Conservation (phyloP, 2,888 invertebrate genomes). For the Fissipunctia ypsillon region DNA sequence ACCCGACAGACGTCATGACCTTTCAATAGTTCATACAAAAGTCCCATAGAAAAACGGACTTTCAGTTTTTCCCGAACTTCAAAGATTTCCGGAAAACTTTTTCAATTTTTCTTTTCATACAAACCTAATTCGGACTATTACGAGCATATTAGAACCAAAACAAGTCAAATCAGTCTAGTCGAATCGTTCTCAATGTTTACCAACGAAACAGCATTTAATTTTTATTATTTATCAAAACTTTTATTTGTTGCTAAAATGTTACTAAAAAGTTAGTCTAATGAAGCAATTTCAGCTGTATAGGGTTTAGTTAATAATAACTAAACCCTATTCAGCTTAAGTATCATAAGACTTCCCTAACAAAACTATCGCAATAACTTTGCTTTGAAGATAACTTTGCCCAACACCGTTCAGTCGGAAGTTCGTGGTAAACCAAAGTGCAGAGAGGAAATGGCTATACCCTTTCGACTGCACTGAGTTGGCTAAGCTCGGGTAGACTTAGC, state of each 20-base stretch:
- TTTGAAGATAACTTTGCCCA: conserved; percentile 40
- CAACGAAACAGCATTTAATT: background rate
- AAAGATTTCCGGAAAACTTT: background rate
- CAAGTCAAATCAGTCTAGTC: background rate
- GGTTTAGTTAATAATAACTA: too few species aligned
- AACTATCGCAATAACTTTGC: conserved; percentile 46
- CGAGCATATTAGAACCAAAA: background rate
- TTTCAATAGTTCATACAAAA: background rate
- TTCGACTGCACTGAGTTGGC: background rate
- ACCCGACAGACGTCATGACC: background rate
- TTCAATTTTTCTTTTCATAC: background rate
- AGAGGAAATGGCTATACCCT: conserved; percentile 41
- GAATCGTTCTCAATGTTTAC: background rate
- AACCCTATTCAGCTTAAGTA: too few species aligned
- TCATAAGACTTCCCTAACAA: conserved; percentile 39
- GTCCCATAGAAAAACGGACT: background rate
- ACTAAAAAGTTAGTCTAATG: conserved; percentile 3
- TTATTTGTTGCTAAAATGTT: background rate
- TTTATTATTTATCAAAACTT: background rate
- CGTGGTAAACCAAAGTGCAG: conserved; percentile 27
- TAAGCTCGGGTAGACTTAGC: conserved; percentile 3
- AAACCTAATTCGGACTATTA: background rate
- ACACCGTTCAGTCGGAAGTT: conserved; percentile 37
- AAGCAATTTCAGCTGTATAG: background rate
- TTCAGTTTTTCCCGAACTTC: background rate